These are phyloP conservation scores for Harpagoxenus sublaevis DNA, from an alignment of 2,888 invertebrate genomes.

Conservation along the genomic window DNA sequence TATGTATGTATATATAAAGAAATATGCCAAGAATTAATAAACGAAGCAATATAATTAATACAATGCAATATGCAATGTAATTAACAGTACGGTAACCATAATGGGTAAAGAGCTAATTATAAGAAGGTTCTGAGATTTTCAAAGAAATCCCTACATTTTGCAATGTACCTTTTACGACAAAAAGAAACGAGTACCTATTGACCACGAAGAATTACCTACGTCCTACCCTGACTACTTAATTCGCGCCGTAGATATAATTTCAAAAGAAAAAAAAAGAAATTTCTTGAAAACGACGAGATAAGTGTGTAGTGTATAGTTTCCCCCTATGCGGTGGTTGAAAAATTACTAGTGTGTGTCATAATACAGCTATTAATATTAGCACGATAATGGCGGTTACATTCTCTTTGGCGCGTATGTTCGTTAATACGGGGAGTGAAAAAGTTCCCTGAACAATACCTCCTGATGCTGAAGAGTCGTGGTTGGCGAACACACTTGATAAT, in stretches of 20 bases:
- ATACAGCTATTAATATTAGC: constrained; percentile 1
- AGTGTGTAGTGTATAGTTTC: no score
- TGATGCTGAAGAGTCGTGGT: constrained; percentile 85
- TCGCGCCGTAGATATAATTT: no score
- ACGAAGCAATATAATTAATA: no score
- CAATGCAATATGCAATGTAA: neutral
- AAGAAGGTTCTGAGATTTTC: neutral
- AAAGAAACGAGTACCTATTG: neutral
- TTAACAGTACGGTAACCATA: neutral
- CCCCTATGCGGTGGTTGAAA: neutral
- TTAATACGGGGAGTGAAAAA: neutral
- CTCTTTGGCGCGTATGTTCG: no score
- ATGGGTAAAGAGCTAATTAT: neutral
- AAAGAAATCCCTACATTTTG: neutral
- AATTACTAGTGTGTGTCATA: neutral
- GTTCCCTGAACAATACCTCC: constrained; percentile 76
- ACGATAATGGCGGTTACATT: neutral
- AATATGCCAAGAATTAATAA: no score
- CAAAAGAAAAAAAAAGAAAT: no score
- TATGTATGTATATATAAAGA: no score
- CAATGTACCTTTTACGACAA: neutral
- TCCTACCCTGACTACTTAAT: no score
- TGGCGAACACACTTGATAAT: constrained; percentile 85
- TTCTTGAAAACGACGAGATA: neutral
- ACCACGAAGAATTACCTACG: neutral